Conservation (phyloP, 2,888 invertebrate species). For the Drosophila pegasa region DNA sequence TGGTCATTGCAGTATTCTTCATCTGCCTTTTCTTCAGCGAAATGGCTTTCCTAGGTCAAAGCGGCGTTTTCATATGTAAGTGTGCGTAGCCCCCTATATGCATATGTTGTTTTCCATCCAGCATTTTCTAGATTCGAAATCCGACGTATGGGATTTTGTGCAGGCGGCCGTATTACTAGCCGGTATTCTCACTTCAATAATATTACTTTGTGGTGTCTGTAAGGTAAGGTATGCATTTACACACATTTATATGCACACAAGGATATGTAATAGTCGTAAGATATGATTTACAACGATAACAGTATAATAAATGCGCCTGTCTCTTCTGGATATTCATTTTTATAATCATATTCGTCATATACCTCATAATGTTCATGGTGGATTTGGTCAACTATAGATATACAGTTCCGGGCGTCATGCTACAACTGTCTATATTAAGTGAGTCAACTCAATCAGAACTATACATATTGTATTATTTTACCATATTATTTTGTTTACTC, state of each 20-base stretch:
- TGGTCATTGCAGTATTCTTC: slow-evolving; percentile 39
- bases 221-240: slow-evolving; percentile 30
- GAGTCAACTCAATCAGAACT: neutral
- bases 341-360: neutral
- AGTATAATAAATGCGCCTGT: neutral
- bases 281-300: neutral
- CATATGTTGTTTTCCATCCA: neutral
- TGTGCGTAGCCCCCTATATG: neutral
- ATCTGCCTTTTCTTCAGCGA: slow-evolving; percentile 39
- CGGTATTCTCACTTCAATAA: slow-evolving; percentile 41
- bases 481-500: neutral
- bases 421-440: neutral
- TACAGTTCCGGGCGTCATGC: fast-evolving
- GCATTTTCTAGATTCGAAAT: slow-evolving; percentile 22
- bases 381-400: neutral
- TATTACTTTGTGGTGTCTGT: slow-evolving; percentile 44
- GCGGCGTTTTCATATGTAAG: slow-evolving; percentile 40
- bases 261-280: neutral
- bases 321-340: slow-evolving; percentile 9
- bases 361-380: neutral
- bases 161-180: slow-evolving; percentile 22
- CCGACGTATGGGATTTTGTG: slow-evolving; percentile 22
- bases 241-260: neutral
- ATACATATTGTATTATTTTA: neutral
- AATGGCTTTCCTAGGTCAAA: slow-evolving; percentile 35